Percentiles rank a stretch among this genome's conserved stretches.
phyloP scores from a whole-genome alignment of 2,113 vertebrate genomes.

The Neodon shergylaensis region DNA sequence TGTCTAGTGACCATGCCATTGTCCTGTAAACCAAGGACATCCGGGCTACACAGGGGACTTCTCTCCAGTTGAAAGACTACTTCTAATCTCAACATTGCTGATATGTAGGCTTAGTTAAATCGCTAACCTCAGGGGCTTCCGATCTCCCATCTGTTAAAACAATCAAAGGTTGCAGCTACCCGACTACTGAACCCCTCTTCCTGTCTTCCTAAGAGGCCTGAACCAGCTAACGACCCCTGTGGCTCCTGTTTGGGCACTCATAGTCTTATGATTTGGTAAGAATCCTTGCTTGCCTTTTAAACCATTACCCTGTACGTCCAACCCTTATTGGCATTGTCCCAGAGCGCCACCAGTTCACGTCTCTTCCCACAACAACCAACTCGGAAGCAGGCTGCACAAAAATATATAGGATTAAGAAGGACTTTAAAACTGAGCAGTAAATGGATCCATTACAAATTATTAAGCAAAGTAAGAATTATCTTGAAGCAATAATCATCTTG shows the following conservation, averaged over 20 bases:
- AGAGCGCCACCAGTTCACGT: background rate
- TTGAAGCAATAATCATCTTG: background rate
- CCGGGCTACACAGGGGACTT: background rate
- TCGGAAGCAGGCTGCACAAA: background rate
- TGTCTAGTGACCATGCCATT: background rate
- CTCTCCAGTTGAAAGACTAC: background rate
- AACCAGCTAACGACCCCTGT: background rate
- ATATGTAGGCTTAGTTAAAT: background rate
- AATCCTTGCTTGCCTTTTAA: background rate
- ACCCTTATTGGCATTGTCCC: too few species aligned
- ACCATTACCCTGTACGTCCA: background rate
- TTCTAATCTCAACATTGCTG: background rate
- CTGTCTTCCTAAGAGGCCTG: background rate
- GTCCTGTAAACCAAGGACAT: background rate
- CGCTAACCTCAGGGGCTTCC: background rate
- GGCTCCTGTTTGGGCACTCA: background rate
- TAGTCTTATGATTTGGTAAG: background rate
- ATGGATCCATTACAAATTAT: background rate
- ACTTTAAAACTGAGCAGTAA: background rate
- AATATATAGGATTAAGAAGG: background rate
- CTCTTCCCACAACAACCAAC: background rate
- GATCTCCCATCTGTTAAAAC: background rate
- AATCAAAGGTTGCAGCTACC: background rate
- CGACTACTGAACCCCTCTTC: background rate
- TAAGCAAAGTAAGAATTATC: background rate